These are phyloP conservation scores for Pentalonia nigronervosa DNA, from an alignment of 1,140 invertebrate genomes.

Conservation along the genomic window DNA sequence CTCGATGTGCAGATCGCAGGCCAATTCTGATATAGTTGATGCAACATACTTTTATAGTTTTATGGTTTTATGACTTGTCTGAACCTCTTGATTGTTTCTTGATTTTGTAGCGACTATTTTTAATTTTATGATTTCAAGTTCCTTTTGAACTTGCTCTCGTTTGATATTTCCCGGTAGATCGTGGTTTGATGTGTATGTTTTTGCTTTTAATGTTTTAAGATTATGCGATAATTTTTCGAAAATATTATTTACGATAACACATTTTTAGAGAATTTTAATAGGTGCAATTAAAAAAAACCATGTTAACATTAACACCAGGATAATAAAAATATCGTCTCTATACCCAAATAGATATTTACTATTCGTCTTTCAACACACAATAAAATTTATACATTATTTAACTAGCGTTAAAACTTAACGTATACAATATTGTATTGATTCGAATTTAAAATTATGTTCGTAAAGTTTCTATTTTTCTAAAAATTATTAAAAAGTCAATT, in stretches of 20 bases:
- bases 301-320: neutral
- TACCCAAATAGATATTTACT: slow-evolving; percentile 16
- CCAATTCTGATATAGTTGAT: neutral
- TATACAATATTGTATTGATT: neutral
- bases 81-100: neutral
- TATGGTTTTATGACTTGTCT: neutral
- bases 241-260: neutral
- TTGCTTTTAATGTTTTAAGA: neutral
- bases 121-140: neutral
- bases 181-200: neutral
- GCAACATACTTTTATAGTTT: neutral
- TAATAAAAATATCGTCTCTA: neutral
- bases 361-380: neutral
- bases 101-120: neutral
- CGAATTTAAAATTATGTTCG: neutral
- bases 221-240: neutral
- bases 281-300: neutral
- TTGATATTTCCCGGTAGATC: neutral
- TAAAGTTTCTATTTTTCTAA: neutral
- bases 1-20: neutral
- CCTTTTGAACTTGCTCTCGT: neutral
- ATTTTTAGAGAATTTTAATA: neutral
- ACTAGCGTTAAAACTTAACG: neutral
- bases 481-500: neutral
- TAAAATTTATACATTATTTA: neutral